phyloP scores from a whole-genome alignment of 2,113 vertebrate species.

The Dryoscopus gambensis region DNA sequence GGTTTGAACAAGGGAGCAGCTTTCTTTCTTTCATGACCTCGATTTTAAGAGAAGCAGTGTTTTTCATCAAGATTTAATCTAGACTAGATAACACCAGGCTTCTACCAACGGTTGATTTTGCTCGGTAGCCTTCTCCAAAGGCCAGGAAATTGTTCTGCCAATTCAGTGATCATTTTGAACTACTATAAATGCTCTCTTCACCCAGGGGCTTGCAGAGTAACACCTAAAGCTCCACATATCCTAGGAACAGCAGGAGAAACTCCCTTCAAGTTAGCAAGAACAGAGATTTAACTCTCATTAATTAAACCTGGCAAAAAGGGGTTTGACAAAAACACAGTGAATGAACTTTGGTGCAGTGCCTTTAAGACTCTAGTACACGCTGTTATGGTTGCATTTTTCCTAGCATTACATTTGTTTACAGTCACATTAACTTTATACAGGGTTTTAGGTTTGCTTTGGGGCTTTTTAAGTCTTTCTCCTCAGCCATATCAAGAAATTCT shows the following conservation, averaged over 20 bases:
- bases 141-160: not conserved
- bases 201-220: not conserved
- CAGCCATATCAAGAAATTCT: not conserved
- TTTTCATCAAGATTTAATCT: not conserved
- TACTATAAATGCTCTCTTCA: not conserved
- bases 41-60: not conserved
- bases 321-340: fast-evolving
- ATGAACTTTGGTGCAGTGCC: fast-evolving
- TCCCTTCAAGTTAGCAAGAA: not conserved
- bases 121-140: not conserved
- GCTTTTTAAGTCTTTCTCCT: not conserved
- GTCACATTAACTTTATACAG: not conserved
- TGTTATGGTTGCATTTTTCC: not conserved
- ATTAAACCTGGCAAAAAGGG: not conserved
- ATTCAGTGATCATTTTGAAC: not conserved
- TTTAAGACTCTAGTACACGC: fast-evolving
- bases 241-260: not conserved
- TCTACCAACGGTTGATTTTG: not conserved
- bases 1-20: not conserved
- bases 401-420: not conserved
- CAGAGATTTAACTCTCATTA: not conserved
- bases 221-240: not conserved
- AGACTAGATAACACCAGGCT: not conserved
- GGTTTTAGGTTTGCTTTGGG: not conserved
- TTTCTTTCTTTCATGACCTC: not conserved